Conservation (phyloP, 1,140 invertebrate genomes). For the Globodera rostochiensis region DNA sequence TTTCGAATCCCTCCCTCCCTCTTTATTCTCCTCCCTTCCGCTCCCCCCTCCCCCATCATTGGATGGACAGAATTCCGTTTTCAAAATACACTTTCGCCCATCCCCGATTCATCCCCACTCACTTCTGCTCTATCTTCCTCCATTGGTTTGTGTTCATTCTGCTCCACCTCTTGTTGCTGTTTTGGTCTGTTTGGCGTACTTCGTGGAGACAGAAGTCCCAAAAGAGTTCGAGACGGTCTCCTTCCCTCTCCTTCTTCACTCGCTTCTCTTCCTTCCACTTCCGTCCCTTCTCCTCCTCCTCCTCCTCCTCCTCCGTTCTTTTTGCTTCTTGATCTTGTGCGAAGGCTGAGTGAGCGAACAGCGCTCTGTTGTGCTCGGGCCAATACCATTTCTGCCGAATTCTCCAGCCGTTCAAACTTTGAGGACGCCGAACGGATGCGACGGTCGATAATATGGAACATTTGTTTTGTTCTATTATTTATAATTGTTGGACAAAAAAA, state of each 20-base stretch:
- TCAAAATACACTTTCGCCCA: neutral
- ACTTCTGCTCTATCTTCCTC: neutral
- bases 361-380: conserved; percentile 20
- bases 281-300: neutral
- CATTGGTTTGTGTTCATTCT: neutral
- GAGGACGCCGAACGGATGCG: conserved; percentile 27
- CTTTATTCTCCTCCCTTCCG: too few relatives aligned
- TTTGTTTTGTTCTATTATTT: neutral
- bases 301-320: neutral
- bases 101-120: too few relatives aligned
- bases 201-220: conserved; percentile 9
- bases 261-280: neutral
- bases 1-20: too few relatives aligned
- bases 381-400: conserved; percentile 15
- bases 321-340: neutral
- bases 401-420: conserved; percentile 18
- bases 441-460: conserved; percentile 23
- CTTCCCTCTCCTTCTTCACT: neutral
- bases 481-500: too few relatives aligned
- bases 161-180: neutral
- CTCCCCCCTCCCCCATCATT: too few relatives aligned
- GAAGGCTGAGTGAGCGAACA: conserved; percentile 15
- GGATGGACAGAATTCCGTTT: too few relatives aligned
- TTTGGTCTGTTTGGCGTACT: neutral
- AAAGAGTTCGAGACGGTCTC: neutral